These are phyloP conservation scores for Solenopsis invicta DNA, from an alignment of 1,140 invertebrate genomes.

Conservation along the genomic window DNA sequence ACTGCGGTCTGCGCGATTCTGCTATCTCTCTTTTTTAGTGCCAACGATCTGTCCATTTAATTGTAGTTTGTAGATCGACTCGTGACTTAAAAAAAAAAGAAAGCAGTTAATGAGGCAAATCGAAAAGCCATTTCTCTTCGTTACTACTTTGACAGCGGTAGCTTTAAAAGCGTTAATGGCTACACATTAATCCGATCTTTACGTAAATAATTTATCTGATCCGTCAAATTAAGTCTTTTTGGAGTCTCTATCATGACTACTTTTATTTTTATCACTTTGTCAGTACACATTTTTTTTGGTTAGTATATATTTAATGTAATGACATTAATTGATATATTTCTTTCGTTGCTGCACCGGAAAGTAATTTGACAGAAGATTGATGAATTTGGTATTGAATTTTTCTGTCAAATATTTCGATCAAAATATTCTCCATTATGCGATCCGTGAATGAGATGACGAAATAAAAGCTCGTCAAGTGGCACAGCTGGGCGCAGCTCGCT, in stretches of 20 bases:
- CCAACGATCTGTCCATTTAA: slow-evolving; percentile 8
- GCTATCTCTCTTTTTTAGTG: not conserved
- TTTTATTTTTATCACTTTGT: not conserved
- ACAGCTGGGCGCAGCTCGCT: slow-evolving; percentile 1
- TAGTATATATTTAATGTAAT: not conserved
- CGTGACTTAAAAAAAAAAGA: not conserved
- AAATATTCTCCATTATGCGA: slow-evolving; percentile 24
- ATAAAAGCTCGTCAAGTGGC: slow-evolving; percentile 41
- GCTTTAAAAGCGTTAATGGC: not conserved
- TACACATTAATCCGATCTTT: not conserved
- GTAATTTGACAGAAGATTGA: not conserved
- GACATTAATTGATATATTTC: not conserved
- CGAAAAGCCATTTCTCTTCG: slow-evolving; percentile 10
- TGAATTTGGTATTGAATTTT: not conserved
- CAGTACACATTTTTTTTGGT: not conserved
- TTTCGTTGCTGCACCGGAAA: not conserved
- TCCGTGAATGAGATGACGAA: not conserved
- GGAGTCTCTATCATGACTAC: not conserved
- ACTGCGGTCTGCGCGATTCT: not conserved
- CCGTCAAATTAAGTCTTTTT: not conserved
- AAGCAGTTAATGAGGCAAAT: not conserved
- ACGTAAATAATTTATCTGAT: not conserved
- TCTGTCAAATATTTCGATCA: not conserved
- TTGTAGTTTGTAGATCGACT: not conserved
- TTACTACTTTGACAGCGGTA: not conserved